Evolutionary conservation across 2,797 vertebrate species (phyloP).

Genomic region (Gila robusta): DNA sequence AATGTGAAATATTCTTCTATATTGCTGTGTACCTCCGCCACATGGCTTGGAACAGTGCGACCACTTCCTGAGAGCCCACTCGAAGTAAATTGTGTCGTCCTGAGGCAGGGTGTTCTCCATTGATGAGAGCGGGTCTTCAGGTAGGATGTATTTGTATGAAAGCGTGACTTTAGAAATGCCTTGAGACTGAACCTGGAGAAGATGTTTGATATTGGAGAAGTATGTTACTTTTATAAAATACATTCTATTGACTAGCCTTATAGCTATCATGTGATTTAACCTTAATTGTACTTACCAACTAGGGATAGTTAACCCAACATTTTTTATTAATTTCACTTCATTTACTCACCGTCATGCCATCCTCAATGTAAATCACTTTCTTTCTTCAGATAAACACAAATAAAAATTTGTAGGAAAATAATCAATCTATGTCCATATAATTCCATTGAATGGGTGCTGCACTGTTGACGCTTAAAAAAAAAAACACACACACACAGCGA

Average conservation of each 20-base stretch:
- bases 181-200: conserved; percentile 84
- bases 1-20: neutral
- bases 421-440: neutral
- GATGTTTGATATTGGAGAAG: neutral
- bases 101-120: conserved; percentile 91
- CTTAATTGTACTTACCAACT: neutral
- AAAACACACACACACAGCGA: no score
- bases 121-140: conserved; percentile 84
- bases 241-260: neutral
- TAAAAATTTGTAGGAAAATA: neutral
- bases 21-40: conserved; percentile 85
- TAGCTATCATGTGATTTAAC: neutral
- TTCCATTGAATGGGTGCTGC: neutral
- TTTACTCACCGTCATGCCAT: neutral
- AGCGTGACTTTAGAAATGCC: conserved; percentile 88
- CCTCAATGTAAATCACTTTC: neutral
- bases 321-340: neutral
- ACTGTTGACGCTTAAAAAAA: neutral
- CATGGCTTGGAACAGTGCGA: conserved; percentile 94
- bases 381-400: neutral
- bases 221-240: neutral
- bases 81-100: conserved; percentile 85
- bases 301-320: neutral
- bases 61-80: conserved; percentile 98
- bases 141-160: conserved; percentile 96